Base-by-base conservation (phyloP, 2,113 vertebrate species). In the Galemys pyrenaicus region DNA sequence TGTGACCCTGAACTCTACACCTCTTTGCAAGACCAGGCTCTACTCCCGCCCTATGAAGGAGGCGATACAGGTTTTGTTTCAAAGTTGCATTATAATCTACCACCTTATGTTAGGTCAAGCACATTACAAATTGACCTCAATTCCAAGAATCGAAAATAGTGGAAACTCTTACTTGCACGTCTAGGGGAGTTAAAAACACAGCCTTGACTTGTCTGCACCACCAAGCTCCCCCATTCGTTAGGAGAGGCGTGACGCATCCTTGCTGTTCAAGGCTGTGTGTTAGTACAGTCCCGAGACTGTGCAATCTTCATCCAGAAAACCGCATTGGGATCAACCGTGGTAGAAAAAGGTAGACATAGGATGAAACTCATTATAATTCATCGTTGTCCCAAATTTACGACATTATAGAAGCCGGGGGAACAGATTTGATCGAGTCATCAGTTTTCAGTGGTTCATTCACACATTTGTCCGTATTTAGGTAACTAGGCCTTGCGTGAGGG, bases 91-190 rank as follows among this genome's bases (percentile, higher is more conserved):
- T 70, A 71, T 32, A 79, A 60, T 46, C 24, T 2, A 73, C 35
- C 39, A 58, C 39, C 90, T 60, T 41, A 35, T 68, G 62, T 70
- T 74, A 77, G 85, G 24, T 28, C 68, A 92, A 90, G 44, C 58
- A 35, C 20, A n/a, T 64, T 84, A 49, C n/a, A 51, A 94, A 87
- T 88, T 54, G 15, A 82, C 56, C 70, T 71, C 49, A 24, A 60
- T 62, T 82, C 39, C 56, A 94, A 94, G 64, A 85, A 41, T 24
- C n/a, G 68, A 82, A 90, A 89, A 62, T 15, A 92, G 41, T 54
- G 56, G 87, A 89, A 70, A 73, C 56, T 77, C 56, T 54, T 39
- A 39, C 28, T 35, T 62, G 26, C 39, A 44, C 0, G 62, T 35
- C 28, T 10, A 32, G n/a, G 73, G 70, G 54, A 58, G 11, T 56